These are phyloP conservation scores for Notolepis coatsorum DNA, from an alignment of 2,797 vertebrate genomes.

Conservation along the genomic window DNA sequence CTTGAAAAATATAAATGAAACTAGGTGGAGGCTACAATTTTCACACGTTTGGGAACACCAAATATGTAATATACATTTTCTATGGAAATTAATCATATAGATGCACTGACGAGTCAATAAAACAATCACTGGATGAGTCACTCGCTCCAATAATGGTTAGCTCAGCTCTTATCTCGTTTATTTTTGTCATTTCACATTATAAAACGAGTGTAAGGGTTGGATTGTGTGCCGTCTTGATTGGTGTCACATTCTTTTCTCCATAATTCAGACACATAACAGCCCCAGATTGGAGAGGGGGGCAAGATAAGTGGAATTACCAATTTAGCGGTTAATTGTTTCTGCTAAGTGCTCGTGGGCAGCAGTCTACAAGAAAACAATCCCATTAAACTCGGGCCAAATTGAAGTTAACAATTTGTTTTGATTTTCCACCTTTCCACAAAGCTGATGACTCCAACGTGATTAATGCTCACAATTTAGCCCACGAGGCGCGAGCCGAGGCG, in stretches of 20 bases:
- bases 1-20: too few relatives aligned
- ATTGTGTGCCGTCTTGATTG: conserved; percentile 13
- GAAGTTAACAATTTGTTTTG: conserved; percentile 75
- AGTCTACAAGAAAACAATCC: conserved; percentile 68
- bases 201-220: conserved; percentile 14
- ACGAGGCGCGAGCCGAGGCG: conserved; percentile 45
- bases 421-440: conserved; percentile 73
- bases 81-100: too few relatives aligned
- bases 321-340: conserved; percentile 67
- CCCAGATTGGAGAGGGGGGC: conserved; percentile 18
- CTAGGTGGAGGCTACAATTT: too few relatives aligned
- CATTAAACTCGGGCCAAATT: conserved; percentile 59
- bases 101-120: too few relatives aligned
- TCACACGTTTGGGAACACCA: too few relatives aligned
- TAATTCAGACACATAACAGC: conserved; percentile 46
- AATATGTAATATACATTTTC: too few relatives aligned
- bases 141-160: too few relatives aligned
- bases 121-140: too few relatives aligned
- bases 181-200: conserved; percentile 29
- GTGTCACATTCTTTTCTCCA: conserved; percentile 43
- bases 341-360: conserved; percentile 60
- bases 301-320: conserved; percentile 53
- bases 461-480: conserved; percentile 73
- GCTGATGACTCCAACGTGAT: conserved; percentile 74
- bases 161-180: too few relatives aligned